Evolutionary conservation across 2,888 invertebrate genomes (phyloP).

Genomic region (Lasioglossum morio): DNA sequence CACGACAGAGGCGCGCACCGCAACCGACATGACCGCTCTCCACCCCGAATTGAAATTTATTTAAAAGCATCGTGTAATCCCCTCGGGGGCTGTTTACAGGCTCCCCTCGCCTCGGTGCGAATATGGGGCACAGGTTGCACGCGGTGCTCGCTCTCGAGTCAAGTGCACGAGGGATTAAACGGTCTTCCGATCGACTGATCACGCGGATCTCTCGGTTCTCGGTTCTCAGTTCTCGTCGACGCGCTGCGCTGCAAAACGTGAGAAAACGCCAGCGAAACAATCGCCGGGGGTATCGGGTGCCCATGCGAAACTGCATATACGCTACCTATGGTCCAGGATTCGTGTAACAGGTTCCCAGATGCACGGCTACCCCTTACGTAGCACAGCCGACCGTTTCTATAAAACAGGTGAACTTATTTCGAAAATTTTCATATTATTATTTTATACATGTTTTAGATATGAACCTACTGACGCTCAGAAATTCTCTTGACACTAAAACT

Average conservation of each 20-base stretch:
- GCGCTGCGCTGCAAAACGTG: slow-evolving; percentile 38
- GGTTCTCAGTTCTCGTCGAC: neutral
- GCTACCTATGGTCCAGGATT: neutral
- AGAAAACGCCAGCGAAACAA: slow-evolving; percentile 39
- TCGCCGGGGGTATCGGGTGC: neutral
- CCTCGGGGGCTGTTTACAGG: slow-evolving; percentile 24
- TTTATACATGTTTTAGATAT: too few relatives aligned
- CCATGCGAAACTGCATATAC: neutral
- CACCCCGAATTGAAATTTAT: slow-evolving; percentile 81
- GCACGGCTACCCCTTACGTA: neutral
- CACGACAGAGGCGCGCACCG: slow-evolving; percentile 67
- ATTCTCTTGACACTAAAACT: too few relatives aligned
- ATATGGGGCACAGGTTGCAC: slow-evolving; percentile 80
- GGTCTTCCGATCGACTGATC: slow-evolving; percentile 33
- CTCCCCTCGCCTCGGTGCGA: slow-evolving; percentile 68
- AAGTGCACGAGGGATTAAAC: slow-evolving; percentile 78
- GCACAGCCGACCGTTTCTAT: neutral
- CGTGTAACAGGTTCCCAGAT: slow-evolving; percentile 4
- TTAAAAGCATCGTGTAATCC: slow-evolving; percentile 74
- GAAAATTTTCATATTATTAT: neutral
- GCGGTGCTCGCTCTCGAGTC: slow-evolving; percentile 72
- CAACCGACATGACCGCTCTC: slow-evolving; percentile 47
- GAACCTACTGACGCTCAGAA: too few relatives aligned
- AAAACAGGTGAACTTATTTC: neutral
- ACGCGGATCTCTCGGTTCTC: slow-evolving; percentile 11